Base-by-base conservation (phyloP, 2,888 invertebrate species). In the Petrolisthes manimaculis region DNA sequence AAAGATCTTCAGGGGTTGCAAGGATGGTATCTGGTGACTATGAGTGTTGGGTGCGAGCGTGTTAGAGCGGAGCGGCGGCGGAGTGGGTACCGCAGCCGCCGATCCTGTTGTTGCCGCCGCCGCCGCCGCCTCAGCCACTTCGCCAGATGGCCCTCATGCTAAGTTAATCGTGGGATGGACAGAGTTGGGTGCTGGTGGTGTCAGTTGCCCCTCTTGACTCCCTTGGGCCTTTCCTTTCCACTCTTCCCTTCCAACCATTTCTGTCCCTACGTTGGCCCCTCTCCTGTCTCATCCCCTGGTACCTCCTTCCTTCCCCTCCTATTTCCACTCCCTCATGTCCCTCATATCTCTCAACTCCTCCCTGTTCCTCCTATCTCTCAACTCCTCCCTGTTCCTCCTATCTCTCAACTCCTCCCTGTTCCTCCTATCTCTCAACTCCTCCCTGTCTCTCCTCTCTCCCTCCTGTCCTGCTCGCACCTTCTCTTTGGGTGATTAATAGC, bases 111-210 rank as follows among this genome's bases (percentile, higher is more conserved):
- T 21, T 21, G 18, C 51, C 37, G 14, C 53, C 51, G n/a, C 51
- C 51, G 55, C 21, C 53, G 24, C 61, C 8, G 24, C 80, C 61
- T 24, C 80, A 24, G 61, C 80, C 61, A 61, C 80, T 80, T 24
- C n/a, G 56, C 8, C 61, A 21, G 61, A 80, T 80, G 80, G 80
- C 61, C 3, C 21, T 54, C 55, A 21, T 61, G 61, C 80, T 80
- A 56, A 56, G 80, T 55, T 79, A 79, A 79, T 79, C 79, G 79
- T 9, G 55, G 79, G 79, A 79, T 54, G 79, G 54, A 53, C 61
- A 61, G 61, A 56, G 56, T 80, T 55, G 80, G n/a, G 56, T 37
- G 61, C 37, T 75, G 51, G 3, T 37, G 37, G 37, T 37, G 37
- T 8, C 37, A 51, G 75, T n/a, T 71, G 71, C 61, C 61, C 61